Evolutionary conservation across 2,888 invertebrate genomes (phyloP), one percentile per base, ranked within the genome.

Genomic region (Tipula helvola): DNA sequence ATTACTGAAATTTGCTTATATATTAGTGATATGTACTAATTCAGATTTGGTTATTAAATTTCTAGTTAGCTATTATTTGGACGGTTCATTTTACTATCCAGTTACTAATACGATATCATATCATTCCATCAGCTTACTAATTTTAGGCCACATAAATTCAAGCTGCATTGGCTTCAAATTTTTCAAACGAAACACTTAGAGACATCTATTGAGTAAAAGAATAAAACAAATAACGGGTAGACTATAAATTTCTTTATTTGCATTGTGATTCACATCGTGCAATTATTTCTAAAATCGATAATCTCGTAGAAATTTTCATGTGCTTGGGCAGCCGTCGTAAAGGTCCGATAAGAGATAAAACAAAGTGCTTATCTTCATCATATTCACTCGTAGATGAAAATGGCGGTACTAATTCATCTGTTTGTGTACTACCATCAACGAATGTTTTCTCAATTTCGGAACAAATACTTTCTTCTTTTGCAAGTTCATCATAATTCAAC

Each of bases 221-320:
- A 71, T 10, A 71, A 71, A 71, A 16, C 16, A 52, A 52, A 52
- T 12, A 52, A 5, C 5, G 52, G 52, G 52, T 52, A 52, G 5
- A 0, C 44, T 1, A 5, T 52, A 7, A 28, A 71, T 71, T 52
- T 52, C 28, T 52, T 28, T 71, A 71, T 71, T 18, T 71, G 28
- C 12, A 28, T 52, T 71, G 28, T 8, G 71, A 71, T 28, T 71
- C 71, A 28, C 71, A 71, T 36, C 88, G 88, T 0, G 89, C 89
- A n/a, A 89, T 88, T 88, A 89, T 89, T 39, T 88, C 88, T 12
- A 89, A 87, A 47, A 89, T 89, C 86, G 89, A 89, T 10, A 89
- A 87, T 87, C 89, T 89, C 0, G 89, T 89, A 36, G 88, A 84
- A 0, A 88, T 86, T 86, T 88, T 89, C 47, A 88, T 89, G 5